Conservation (phyloP, 2,888 invertebrate genomes). For the Drosophila leonis region DNA sequence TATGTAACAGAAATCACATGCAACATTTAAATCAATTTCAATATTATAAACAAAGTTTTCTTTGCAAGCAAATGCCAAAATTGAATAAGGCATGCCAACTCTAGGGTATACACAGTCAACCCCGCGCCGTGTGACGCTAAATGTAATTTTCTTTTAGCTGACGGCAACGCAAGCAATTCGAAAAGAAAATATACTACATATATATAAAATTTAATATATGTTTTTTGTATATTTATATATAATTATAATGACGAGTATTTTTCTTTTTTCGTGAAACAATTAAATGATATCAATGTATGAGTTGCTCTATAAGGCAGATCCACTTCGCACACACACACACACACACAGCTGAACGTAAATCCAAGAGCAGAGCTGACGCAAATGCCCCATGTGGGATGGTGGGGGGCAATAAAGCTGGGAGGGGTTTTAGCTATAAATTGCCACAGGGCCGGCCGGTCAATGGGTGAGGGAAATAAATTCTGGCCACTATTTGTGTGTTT, state of each 20-base stretch:
- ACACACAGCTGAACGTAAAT: constrained; percentile 36
- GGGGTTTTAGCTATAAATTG: constrained; percentile 36
- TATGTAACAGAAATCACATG: not conserved
- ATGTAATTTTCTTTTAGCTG: constrained; percentile 33
- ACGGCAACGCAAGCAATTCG: constrained; percentile 26
- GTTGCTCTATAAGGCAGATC: constrained; percentile 38
- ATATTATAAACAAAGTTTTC: not conserved
- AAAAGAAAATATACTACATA: constrained; percentile 24
- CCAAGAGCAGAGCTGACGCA: constrained; percentile 73
- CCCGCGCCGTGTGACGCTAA: constrained; percentile 4
- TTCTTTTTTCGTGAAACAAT: constrained; percentile 59
- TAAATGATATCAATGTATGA: constrained; percentile 59
- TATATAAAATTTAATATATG: not conserved
- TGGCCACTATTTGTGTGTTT: constrained; percentile 39
- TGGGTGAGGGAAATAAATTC: constrained; percentile 26
- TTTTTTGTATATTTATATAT: constrained; percentile 14
- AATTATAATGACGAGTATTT: constrained; percentile 43
- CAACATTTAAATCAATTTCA: not conserved
- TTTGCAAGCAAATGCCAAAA: not conserved
- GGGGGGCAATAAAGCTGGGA: not conserved
- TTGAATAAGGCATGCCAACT: not conserved
- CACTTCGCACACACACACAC: constrained; percentile 55
- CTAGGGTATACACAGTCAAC: constrained; percentile 14
- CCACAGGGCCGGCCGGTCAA: constrained; percentile 61
- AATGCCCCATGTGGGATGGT: constrained; percentile 26